Base-by-base conservation (phyloP, 2,888 invertebrate species). In the Crioceris asparagi region DNA sequence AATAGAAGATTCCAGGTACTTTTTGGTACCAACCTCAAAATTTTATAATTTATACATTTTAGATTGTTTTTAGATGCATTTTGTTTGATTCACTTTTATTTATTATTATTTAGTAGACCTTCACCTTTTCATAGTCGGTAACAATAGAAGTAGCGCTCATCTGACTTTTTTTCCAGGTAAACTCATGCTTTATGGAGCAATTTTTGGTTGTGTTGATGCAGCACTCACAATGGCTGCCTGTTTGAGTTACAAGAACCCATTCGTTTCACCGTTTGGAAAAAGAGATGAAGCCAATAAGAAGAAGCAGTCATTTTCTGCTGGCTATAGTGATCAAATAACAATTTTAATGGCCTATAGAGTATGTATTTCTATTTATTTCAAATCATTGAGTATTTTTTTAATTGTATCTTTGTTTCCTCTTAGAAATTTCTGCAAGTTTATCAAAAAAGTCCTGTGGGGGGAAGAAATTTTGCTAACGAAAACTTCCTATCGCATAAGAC, bases 161-260 rank as follows among this genome's bases (percentile, higher is more conserved):
- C n/a, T n/a, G n/a, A n/a, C n/a, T n/a, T n/a, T n/a, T 32, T 37
- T 41, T 42, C 10, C 23, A 46, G 46, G 46, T 14, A 91, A 94
- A 57, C 71, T 94, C 46, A 83, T 96, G 71, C 62, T 96, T 5
- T 87, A 86, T 53, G 90, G 93, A 0, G 83, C 93, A 8, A 86
- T 94, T 43, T 85, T 96, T 59, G 83, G 83, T 49, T 94, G 94
- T 59, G 72, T 94, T 19, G 90, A 93, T 65, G 88, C 93, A 0
- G 83, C 92, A 0, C 68, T 94, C 2, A 93, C 92, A 3, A 86
- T 96, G 58, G 92, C 86, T 0, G 85, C 86, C 2, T 83, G 79
- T 60, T 65, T 87, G 25, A 84, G 83, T 50, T 77, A 82, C 55
- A 85, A 84, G 57, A 80, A 77, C 34, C 86, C 85, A 0, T 86